A percentile compares a stretch with the other conserved stretches of the same genome.
Evolutionary conservation across 2,113 vertebrate species (phyloP).

Genomic region (Eira barbara): DNA sequence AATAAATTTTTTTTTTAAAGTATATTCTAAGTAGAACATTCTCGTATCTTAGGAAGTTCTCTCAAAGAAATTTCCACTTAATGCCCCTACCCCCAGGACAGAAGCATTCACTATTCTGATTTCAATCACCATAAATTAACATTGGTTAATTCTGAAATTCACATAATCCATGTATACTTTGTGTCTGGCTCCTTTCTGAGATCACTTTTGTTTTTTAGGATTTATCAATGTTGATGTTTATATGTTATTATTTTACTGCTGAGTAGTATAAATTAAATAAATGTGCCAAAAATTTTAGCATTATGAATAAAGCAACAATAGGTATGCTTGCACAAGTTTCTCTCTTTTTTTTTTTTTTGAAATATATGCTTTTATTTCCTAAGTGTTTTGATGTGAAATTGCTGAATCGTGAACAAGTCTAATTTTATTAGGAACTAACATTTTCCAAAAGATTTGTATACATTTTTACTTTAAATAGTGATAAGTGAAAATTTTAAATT

Average conservation of each 20-base stretch:
- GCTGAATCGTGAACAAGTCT: neutral
- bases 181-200: neutral
- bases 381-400: neutral
- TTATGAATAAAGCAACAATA: neutral
- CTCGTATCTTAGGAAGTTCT: neutral
- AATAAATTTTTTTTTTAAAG: too few species aligned
- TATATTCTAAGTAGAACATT: neutral
- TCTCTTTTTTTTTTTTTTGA: neutral
- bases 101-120: neutral
- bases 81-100: too few species aligned
- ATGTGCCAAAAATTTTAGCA: neutral
- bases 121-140: neutral
- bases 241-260: neutral
- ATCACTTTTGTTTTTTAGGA: neutral
- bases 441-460: neutral
- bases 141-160: neutral
- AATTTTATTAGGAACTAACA: neutral
- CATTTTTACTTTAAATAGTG: neutral
- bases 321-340: neutral
- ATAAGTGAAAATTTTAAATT: neutral
- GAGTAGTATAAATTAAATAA: neutral
- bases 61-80: neutral
- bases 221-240: neutral
- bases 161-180: neutral
- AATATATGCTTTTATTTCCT: neutral